Percentiles rank a stretch among this genome's conserved stretches.
These are phyloP conservation scores for Sylvia borin DNA, from an alignment of 2,797 vertebrate species.

Conservation along the genomic window DNA sequence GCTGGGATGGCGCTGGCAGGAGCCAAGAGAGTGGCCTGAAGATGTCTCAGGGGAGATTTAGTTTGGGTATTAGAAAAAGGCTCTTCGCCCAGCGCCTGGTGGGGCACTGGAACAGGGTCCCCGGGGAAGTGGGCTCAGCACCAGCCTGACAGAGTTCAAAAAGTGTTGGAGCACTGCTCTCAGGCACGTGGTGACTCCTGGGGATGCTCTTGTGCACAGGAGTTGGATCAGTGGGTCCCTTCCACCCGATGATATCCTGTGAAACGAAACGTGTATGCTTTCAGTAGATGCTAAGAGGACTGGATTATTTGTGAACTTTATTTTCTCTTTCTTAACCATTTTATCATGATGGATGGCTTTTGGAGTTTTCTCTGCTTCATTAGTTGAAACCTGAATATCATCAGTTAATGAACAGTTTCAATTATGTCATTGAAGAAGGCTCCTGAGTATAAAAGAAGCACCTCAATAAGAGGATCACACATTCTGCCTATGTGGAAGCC, in stretches of 20 bases:
- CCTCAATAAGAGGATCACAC: background rate
- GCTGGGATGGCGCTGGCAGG: background rate
- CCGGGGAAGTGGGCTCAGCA: background rate
- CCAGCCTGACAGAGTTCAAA: background rate
- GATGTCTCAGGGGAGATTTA: too few species aligned
- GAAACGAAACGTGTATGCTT: background rate
- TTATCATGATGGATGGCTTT: background rate
- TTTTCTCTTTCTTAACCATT: too few species aligned
- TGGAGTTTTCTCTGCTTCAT: background rate
- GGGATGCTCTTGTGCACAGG: background rate
- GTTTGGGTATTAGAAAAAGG: background rate
- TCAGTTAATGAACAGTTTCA: background rate
- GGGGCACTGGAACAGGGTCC: background rate
- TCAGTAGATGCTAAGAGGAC: too few species aligned
- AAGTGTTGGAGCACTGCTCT: background rate
- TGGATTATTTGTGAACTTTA: rapidly evolving
- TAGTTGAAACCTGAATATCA: background rate
- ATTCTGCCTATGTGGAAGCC: background rate
- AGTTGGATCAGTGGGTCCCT: background rate
- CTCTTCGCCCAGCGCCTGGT: background rate
- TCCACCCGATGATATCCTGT: background rate
- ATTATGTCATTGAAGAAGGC: background rate
- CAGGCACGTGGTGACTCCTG: background rate
- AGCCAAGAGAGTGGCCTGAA: background rate
- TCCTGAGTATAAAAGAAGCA: background rate